Conservation (phyloP, 2,797 vertebrate genomes). For the Microtus agrestis region DNA sequence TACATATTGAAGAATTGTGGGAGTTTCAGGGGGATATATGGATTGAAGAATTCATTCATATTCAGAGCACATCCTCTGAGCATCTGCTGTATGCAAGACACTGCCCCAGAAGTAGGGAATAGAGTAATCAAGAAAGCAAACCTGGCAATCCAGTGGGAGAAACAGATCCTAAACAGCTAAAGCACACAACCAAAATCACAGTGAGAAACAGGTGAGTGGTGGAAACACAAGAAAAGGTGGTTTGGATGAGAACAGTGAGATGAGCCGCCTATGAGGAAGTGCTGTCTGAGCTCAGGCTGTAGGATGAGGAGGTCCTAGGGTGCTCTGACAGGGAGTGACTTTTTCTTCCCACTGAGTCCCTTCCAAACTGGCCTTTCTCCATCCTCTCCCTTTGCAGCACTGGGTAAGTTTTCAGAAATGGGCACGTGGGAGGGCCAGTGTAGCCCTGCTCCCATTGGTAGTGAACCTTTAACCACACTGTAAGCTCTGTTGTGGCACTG, state of each 20-base stretch:
- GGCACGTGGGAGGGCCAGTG: background rate
- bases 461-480: background rate
- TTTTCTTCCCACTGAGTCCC: background rate
- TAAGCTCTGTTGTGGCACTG: constrained; percentile 54
- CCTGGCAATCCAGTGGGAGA: constrained; percentile 34
- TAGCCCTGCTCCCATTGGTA: background rate
- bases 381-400: background rate
- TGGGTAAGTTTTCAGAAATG: constrained; percentile 29
- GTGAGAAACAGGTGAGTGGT: constrained; percentile 27
- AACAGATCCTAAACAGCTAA: constrained; percentile 55
- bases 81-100: constrained; percentile 53
- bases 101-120: constrained; percentile 43
- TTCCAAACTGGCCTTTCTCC: constrained; percentile 27
- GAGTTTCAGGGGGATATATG: constrained; percentile 26
- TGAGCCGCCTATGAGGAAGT: background rate
- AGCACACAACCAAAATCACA: constrained; percentile 44
- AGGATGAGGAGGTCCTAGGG: constrained; percentile 34
- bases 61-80: constrained; percentile 53
- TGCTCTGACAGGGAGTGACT: constrained; percentile 22
- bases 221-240: constrained; percentile 24
- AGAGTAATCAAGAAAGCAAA: constrained; percentile 62
- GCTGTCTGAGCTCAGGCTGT: constrained; percentile 31
- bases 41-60: constrained; percentile 54
- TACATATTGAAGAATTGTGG: constrained; percentile 46
- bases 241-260: background rate